Base-by-base conservation (phyloP, 2,797 vertebrate genomes). In the Enteromius radiatus region DNA sequence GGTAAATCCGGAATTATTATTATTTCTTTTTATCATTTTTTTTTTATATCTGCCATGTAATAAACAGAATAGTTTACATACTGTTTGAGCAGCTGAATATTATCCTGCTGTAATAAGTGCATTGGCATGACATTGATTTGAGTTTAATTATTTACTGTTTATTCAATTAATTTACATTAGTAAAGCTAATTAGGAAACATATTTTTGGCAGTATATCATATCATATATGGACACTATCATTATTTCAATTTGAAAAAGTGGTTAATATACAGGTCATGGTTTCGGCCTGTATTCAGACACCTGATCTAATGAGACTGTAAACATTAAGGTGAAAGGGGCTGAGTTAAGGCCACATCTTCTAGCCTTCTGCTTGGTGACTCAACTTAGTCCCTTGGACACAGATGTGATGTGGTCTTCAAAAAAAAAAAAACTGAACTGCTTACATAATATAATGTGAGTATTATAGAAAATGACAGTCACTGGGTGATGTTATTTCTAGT, bases 371-470 rank as follows among this genome's bases (percentile, higher is more conserved):
- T 54, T 76, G 31, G 33, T 76, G 73, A 77, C 33, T 61, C 26
- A 75, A 10, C 31, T 8, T 67, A 54, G 5, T 38, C 47, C 56
- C 31, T 10, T 73, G 33, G 28, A 75, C 31, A 67, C 7, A 4
- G 5, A 36, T 78, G 76, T 78, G 21, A 52, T 7, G 4, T 38
- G 15, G 11, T 21, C 56, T 26, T 10, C 9, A 9, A 45, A 76
- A 77, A 64, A 19, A 12, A 19, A 47, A 54, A 23, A 59, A 64
- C 43, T 9, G 7, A 10, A 52, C 54, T 12, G 36, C 43, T 77
- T 81, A 28, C 43, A 36, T 59, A 71, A 82, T 45, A 49, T 56
- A 56, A 74, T 59, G 56, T 68, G 4, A 26, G n/a, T 31, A 38
- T 73, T 76, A 59, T 36, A 38, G 31, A 59, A 56, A 56, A 8